Conservation (phyloP, 2,888 invertebrate genomes). For the Chaitophorus viminalis region DNA sequence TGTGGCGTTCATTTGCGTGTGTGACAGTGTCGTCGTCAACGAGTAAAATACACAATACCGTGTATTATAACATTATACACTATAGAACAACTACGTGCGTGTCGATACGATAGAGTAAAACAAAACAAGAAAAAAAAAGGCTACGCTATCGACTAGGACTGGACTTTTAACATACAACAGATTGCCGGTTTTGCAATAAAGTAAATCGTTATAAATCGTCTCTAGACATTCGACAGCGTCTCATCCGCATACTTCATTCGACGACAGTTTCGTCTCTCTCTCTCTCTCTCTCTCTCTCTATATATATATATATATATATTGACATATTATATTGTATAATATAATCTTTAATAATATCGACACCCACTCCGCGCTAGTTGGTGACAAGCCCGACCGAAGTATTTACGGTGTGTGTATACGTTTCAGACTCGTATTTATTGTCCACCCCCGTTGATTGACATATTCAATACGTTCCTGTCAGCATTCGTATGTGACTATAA, state of each 20-base stretch:
- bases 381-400: not conserved
- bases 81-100: not conserved
- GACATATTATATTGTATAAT: no score
- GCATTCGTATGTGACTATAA: not conserved
- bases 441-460: constrained; percentile 51
- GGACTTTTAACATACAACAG: not conserved
- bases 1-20: not conserved
- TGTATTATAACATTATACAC: not conserved
- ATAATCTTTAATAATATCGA: not conserved
- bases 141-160: not conserved
- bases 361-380: not conserved
- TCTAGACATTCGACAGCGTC: not conserved
- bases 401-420: no score
- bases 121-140: no score
- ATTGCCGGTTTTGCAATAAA: not conserved
- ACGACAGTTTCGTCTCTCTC: no score
- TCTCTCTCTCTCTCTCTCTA: no score
- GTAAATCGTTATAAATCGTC: not conserved
- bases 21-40: not conserved
- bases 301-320: no score
- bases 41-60: not conserved
- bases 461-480: constrained; percentile 41
- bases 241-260: not conserved
- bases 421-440: constrained; percentile 22
- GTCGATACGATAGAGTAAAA: not conserved